A percentile compares a stretch with the other conserved stretches of the same genome.
Conservation (phyloP, 2,888 invertebrate species). For the Apantesis nais region DNA sequence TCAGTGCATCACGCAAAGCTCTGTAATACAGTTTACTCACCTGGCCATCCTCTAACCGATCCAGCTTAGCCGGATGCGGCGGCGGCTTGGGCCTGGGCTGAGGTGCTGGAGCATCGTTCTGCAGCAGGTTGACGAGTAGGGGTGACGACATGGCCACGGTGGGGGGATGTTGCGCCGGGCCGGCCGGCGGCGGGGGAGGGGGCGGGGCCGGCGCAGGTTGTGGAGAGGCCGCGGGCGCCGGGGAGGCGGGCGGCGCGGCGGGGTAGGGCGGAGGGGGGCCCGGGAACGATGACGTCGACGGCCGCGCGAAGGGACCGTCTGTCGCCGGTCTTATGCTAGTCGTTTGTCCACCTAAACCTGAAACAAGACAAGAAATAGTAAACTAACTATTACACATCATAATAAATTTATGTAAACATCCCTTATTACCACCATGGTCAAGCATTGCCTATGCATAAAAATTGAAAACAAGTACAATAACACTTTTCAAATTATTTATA, state of each 20-base stretch:
- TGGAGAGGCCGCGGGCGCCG: constrained; percentile 38
- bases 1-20: not conserved
- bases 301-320: constrained; percentile 64
- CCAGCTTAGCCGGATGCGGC: constrained; percentile 74
- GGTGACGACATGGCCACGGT: constrained; percentile 94
- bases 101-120: constrained; percentile 90
- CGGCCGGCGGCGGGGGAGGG: constrained; percentile 20
- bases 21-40: constrained; percentile 41
- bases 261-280: constrained; percentile 75
- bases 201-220: constrained; percentile 22
- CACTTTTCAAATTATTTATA: not conserved
- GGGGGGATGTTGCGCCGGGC: constrained; percentile 54
- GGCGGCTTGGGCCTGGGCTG: constrained; percentile 65
- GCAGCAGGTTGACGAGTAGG: constrained; percentile 94
- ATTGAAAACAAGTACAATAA: not conserved
- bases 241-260: constrained; percentile 47
- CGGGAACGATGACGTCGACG: constrained; percentile 68
- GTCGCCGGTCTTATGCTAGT: constrained; percentile 45
- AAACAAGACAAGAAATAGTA: not conserved
- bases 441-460: not conserved
- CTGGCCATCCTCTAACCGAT: constrained; percentile 75
- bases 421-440: too few species aligned
- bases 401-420: not conserved
- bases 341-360: constrained; percentile 61
- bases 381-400: not conserved